Base-by-base conservation (phyloP, 2,797 vertebrate species). In the Kryptolebias ocellatus region DNA sequence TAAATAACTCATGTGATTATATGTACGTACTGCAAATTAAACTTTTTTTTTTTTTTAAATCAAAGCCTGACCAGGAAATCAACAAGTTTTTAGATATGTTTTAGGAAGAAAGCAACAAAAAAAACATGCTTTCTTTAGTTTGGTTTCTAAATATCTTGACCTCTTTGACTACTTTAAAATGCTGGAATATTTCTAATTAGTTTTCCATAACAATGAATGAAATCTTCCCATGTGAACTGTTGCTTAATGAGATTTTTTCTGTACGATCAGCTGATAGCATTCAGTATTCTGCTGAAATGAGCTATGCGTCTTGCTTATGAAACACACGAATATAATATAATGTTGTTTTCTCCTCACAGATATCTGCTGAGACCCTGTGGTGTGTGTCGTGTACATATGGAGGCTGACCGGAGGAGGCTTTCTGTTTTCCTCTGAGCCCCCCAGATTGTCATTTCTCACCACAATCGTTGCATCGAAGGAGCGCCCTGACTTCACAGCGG, bases 281-380 rank as follows among this genome's bases (percentile, higher is more conserved):
- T 42, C n/a, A 15, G n/a, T 20, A 24, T 15, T 15, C 37, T 42
- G 24, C 9, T 24, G 17, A 49, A 20, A 50, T 61, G 24, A 49
- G 17, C 20, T 16, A 17, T 42, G 37, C 24, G 44, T n/a, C 4
- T 6, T 14, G 37, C 4, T 50, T 24, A 34, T 29, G 11, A 20
- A n/a, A 46, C 14, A 58, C 29, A 24, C 20, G 1, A 24, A 24
- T 45, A 24, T 62, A 6, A 75, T 61, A 28, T 70, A 72, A 60
- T 80, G 17, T 53, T 10, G 52, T 84, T 61, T 63, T n/a, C 45
- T 80, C 66, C 72, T 64, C 17, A 53, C 87, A 94, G 92, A 83
- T 86, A 62, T 59, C 74, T 56, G 37, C 76, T 67, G 67, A 74
- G 62, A 77, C 64, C 64, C 62, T n/a, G 68, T 14, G 2, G 57